Conservation (phyloP, 2,797 vertebrate genomes). For the Knipowitschia caucasica region DNA sequence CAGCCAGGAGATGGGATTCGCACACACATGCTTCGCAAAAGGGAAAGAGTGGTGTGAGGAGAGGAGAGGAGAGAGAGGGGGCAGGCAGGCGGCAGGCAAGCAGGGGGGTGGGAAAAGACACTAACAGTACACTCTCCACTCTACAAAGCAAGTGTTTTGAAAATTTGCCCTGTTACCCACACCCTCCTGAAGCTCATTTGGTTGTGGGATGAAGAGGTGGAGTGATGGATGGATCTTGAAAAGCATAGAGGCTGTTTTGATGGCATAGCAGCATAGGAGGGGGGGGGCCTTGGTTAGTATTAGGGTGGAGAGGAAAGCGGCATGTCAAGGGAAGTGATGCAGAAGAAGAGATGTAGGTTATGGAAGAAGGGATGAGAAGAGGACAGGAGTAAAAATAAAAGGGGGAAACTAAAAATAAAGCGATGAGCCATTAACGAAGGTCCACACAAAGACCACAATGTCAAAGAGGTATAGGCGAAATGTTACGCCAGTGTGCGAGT, state of each 20-base stretch:
- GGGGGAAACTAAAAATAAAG: conserved; percentile 34
- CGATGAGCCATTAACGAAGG: conserved; percentile 22
- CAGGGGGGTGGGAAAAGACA: conserved; percentile 29
- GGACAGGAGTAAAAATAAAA: conserved; percentile 31
- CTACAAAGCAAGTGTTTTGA: conserved; percentile 49
- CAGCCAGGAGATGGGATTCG: conserved; percentile 68
- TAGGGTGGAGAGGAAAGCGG: conserved; percentile 12
- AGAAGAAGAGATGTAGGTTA: conserved; percentile 56
- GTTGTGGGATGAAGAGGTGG: conserved; percentile 41
- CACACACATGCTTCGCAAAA: conserved; percentile 49
- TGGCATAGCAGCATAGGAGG: conserved; percentile 24
- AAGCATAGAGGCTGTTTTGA: conserved; percentile 24
- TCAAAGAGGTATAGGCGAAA: conserved; percentile 34
- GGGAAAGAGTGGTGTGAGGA: conserved; percentile 23
- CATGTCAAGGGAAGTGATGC: conserved; percentile 57
- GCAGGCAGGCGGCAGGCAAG: conserved; percentile 7
- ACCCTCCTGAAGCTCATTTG: conserved; percentile 35
- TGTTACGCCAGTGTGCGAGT: conserved; percentile 1
- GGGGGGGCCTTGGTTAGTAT: conserved; percentile 17
- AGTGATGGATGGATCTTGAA: conserved; percentile 52
- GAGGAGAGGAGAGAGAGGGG: not conserved
- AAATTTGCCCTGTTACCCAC: not conserved
- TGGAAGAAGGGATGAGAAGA: conserved; percentile 30
- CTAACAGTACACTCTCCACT: conserved; percentile 42
- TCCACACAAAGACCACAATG: conserved; percentile 28